These are phyloP conservation scores for Morus bassanus DNA, from an alignment of 2,797 vertebrate species.

Conservation along the genomic window DNA sequence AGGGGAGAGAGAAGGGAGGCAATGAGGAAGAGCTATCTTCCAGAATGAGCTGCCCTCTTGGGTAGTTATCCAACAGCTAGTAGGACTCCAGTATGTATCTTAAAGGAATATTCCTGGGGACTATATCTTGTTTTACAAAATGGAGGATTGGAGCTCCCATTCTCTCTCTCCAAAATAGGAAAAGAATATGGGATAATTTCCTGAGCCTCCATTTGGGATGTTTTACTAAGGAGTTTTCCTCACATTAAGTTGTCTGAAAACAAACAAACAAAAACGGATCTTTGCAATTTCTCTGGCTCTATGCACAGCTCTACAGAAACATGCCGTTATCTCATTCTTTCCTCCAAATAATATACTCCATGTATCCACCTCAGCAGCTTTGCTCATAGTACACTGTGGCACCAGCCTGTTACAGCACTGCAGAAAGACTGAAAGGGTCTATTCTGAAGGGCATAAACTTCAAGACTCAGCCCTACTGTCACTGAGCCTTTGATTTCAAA, in stretches of 20 bases:
- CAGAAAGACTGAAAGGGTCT: constrained; percentile 34
- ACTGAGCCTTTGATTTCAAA: constrained; percentile 49
- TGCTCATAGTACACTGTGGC: constrained; percentile 25
- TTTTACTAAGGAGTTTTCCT: not conserved
- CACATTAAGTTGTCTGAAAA: not conserved
- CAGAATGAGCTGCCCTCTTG: not conserved
- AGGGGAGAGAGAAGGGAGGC: not conserved
- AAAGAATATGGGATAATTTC: not conserved
- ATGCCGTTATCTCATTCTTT: not conserved
- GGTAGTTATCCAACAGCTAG: not conserved
- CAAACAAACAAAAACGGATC: not conserved
- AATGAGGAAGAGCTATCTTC: not conserved
- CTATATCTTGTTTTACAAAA: not conserved
- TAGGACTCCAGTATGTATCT: not conserved
- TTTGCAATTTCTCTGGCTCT: not conserved
- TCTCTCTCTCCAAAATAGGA: not conserved
- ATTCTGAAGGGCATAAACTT: constrained; percentile 35
- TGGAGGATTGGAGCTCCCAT: not conserved
- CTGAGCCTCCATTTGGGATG: not conserved
- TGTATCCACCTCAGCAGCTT: constrained; percentile 23
- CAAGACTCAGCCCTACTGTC: constrained; percentile 20
- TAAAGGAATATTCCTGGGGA: not conserved
- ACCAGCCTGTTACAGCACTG: not conserved
- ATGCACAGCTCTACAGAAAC: not conserved
- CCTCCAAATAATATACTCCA: not conserved